These are phyloP conservation scores for Drosophila koepferae DNA, from an alignment of 2,888 invertebrate species.

Conservation along the genomic window DNA sequence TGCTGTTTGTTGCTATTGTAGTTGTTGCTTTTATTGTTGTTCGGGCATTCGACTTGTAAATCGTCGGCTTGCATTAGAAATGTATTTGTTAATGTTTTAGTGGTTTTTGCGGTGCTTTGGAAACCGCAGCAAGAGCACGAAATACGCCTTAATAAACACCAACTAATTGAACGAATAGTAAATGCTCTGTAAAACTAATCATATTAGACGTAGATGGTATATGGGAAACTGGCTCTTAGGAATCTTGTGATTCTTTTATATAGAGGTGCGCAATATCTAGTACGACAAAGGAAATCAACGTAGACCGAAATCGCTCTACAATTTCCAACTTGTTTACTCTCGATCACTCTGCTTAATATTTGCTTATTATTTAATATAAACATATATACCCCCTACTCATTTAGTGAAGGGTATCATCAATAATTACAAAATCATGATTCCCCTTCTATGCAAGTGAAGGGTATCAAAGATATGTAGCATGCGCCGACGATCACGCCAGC, in stretches of 20 bases:
- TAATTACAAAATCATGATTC: constrained; percentile 1
- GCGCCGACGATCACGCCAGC: constrained; percentile 11
- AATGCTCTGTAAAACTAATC: neutral
- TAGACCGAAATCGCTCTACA: neutral
- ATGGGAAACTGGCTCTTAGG: too few relatives aligned
- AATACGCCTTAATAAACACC: constrained; percentile 43
- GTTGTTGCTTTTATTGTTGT: constrained; percentile 37
- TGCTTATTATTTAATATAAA: too few relatives aligned
- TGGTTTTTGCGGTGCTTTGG: constrained; percentile 66
- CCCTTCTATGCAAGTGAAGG: neutral
- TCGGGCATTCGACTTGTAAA: constrained; percentile 76
- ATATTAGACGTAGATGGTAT: neutral
- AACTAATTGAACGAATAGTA: neutral
- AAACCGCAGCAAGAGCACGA: constrained; percentile 64
- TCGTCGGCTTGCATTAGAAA: constrained; percentile 82
- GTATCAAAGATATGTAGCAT: constrained; percentile 22
- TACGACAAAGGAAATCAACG: neutral
- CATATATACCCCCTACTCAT: too few relatives aligned
- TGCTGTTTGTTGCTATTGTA: constrained; percentile 53
- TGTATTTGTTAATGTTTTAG: constrained; percentile 79
- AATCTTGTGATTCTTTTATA: neutral
- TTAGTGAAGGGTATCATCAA: neutral
- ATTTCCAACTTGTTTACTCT: too few relatives aligned
- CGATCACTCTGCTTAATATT: too few relatives aligned
- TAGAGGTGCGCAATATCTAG: neutral